Conservation (phyloP, 2,797 vertebrate genomes). For the Spondyliosoma cantharus region DNA sequence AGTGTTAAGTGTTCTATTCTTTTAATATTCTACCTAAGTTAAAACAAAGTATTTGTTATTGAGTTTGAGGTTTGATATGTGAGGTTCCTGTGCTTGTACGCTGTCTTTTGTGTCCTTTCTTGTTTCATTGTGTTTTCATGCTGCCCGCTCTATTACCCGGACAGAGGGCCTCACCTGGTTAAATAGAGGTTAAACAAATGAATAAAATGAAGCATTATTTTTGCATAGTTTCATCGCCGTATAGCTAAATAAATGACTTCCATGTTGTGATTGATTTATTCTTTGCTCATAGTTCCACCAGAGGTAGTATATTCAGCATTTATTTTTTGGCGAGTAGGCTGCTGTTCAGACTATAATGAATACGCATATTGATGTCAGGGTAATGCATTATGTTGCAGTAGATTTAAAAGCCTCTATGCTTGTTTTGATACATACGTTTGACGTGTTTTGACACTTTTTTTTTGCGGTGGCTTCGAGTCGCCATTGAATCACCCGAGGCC, state of each 20-base stretch:
- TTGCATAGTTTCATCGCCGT: background rate
- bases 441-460: background rate
- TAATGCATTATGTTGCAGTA: background rate
- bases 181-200: no score
- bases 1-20: no score
- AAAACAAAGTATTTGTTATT: no score
- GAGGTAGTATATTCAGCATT: background rate
- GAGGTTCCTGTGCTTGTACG: no score
- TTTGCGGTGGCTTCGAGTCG: background rate
- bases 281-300: background rate
- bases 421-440: background rate
- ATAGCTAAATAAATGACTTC: background rate
- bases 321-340: background rate
- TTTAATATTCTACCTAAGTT: no score
- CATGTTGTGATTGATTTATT: background rate
- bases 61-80: no score
- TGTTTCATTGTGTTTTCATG: no score
- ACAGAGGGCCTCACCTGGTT: no score
- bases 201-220: no score
- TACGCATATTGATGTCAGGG: no score
- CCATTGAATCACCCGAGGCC: background rate
- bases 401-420: background rate
- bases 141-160: no score
- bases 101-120: no score
- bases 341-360: background rate